Evolutionary conservation across 92 coral and sea anemone species (phyloP).

Genomic region (Hydrozoanthus gracilis): DNA sequence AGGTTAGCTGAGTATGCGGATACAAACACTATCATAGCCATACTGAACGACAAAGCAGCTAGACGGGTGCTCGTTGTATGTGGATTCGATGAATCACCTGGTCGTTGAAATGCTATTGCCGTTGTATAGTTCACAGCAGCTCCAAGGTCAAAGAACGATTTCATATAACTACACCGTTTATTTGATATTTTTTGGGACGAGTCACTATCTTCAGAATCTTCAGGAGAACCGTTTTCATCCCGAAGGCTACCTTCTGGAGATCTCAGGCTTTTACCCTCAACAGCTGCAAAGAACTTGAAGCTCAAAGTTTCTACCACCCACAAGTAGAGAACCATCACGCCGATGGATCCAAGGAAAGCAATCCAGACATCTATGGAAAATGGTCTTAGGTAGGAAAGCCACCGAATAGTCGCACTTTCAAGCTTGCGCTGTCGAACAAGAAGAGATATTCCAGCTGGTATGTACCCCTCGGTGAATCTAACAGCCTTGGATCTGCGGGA

Average conservation of each 20-base stretch:
- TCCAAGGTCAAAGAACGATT: conserved; percentile 68
- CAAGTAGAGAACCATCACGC: conserved; percentile 72
- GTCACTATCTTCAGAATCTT: background rate
- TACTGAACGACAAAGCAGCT: conserved; percentile 80
- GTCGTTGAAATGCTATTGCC: conserved; percentile 83
- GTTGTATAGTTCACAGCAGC: conserved; percentile 80
- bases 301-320: conserved; percentile 68
- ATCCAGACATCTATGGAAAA: conserved; percentile 82
- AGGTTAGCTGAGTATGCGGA: conserved; percentile 87
- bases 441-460: conserved; percentile 85
- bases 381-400: conserved; percentile 87
- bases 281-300: background rate
- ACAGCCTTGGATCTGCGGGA: conserved; percentile 81
- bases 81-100: conserved; percentile 81
- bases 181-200: background rate
- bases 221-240: background rate
- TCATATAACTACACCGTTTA: background rate
- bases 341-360: conserved; percentile 71
- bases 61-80: conserved; percentile 76
- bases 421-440: conserved; percentile 75
- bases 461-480: conserved; percentile 83
- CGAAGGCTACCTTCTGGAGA: background rate
- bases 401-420: conserved; percentile 65
- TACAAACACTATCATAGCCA: conserved; percentile 85
- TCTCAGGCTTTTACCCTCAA: background rate